Evolutionary conservation across 2,888 invertebrate species (phyloP).

Genomic region (Pachycephus smyrnensis): DNA sequence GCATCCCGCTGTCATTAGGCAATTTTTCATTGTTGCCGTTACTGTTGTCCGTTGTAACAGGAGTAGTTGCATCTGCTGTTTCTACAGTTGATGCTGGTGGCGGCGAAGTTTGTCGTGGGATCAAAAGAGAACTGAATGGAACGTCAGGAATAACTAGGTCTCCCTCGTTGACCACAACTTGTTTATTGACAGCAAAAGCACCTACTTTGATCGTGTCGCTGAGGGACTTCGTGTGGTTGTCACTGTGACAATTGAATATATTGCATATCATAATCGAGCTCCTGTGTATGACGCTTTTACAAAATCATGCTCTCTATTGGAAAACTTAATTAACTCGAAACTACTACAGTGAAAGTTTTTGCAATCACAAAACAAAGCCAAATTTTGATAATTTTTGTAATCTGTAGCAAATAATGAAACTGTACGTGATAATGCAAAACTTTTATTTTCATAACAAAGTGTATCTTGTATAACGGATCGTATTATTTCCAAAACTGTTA

Average conservation of each 20-base stretch:
- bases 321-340: background rate
- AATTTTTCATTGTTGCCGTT: conserved; percentile 60
- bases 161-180: conserved; percentile 70
- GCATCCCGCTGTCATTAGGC: conserved; percentile 58
- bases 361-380: no score
- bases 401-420: no score
- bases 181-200: conserved; percentile 80
- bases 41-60: conserved; percentile 49
- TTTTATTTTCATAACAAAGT: no score
- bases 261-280: no score
- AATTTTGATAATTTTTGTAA: no score
- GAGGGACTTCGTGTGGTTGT: conserved; percentile 77
- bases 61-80: conserved; percentile 37
- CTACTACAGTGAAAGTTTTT: background rate
- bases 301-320: background rate
- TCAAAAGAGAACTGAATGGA: conserved; percentile 74
- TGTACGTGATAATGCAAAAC: no score
- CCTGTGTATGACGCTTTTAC: background rate
- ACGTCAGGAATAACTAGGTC: conserved; percentile 73
- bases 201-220: conserved; percentile 81
- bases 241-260: conserved; percentile 59
- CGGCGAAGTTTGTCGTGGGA: conserved; percentile 61
- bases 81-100: conserved; percentile 48
- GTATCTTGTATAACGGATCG: no score
- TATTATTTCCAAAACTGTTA: no score